Conservation (phyloP, 2,888 invertebrate genomes). For the Labia minor region DNA sequence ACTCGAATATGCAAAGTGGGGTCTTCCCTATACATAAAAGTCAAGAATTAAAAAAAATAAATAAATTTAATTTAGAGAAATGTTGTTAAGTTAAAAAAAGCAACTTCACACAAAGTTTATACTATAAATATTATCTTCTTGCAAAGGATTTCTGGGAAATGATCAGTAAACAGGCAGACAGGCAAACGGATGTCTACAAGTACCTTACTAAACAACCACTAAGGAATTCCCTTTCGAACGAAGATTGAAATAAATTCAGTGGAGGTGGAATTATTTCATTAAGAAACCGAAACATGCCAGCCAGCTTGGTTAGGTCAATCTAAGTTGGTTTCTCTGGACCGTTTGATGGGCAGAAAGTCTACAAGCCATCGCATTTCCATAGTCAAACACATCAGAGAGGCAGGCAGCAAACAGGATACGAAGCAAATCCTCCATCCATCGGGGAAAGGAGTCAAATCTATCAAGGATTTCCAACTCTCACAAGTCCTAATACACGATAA, state of each 20-base stretch:
- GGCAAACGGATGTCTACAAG: not conserved
- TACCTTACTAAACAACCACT: not conserved
- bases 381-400: not conserved
- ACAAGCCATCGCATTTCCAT: not conserved
- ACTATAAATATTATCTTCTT: no score
- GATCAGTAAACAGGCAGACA: not conserved
- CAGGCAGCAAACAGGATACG: not conserved
- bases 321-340: not conserved
- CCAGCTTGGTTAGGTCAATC: no score
- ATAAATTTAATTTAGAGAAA: no score
- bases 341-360: slow-evolving; percentile 5
- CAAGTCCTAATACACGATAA: not conserved
- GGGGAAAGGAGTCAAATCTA: not conserved
- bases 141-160: no score
- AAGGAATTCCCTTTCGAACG: not conserved
- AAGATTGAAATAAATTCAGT: not conserved
- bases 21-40: no score
- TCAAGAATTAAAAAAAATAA: no score
- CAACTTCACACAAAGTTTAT: no score
- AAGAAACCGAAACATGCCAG: slow-evolving; percentile 13
- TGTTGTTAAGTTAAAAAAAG: no score
- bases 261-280: not conserved
- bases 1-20: no score
- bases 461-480: not conserved
- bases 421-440: not conserved